Evolutionary conservation across 2,797 vertebrate genomes (phyloP).

Genomic region (Notolepis coatsorum): DNA sequence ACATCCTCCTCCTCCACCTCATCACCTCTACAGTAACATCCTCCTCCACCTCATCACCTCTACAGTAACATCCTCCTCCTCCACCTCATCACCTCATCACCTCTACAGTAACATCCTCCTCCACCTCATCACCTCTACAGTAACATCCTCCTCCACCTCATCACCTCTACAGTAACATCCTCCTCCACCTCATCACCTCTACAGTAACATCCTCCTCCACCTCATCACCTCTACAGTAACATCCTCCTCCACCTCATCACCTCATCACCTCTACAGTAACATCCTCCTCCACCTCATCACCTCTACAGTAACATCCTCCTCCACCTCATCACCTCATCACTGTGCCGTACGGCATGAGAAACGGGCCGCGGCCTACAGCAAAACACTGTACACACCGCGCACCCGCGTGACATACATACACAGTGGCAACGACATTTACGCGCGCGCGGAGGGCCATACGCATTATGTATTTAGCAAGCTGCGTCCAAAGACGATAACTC

Average conservation of each 20-base stretch:
- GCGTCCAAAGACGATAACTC: conserved; percentile 30
- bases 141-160: conserved; percentile 6
- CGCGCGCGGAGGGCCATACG: conserved; percentile 16
- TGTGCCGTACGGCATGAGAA: too few species aligned
- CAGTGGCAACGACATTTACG: conserved; percentile 33
- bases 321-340: too few species aligned
- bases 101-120: too few species aligned
- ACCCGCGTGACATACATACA: conserved; percentile 39
- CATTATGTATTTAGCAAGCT: conserved; percentile 42
- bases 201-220: conserved; percentile 9
- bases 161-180: background rate
- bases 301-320: conserved; percentile 3
- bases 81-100: too few species aligned
- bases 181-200: conserved; percentile 15
- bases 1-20: too few species aligned
- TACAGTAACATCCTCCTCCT: conserved; percentile 5
- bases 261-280: conserved; percentile 16
- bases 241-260: conserved; percentile 14
- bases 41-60: background rate
- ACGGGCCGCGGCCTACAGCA: too few species aligned
- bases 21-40: conserved; percentile 15
- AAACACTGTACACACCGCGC: background rate
- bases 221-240: background rate
- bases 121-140: conserved; percentile 12
- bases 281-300: background rate